Conservation (phyloP, 2,888 invertebrate species). For the Lampropteryx suffumata region DNA sequence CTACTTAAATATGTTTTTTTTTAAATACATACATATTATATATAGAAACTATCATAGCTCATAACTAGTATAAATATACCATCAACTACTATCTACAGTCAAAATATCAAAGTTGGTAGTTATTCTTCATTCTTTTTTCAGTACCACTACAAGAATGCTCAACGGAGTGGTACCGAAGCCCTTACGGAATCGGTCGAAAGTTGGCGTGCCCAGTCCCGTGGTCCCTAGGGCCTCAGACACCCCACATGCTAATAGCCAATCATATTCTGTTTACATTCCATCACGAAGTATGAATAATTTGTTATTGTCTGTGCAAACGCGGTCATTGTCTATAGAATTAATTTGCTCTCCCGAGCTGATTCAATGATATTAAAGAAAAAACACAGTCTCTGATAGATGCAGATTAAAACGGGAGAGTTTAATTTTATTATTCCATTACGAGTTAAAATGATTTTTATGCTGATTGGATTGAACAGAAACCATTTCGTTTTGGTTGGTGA, state of each 20-base stretch:
- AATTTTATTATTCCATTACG: conserved; percentile 57
- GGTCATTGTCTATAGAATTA: conserved; percentile 73
- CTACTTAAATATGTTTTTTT: too few species aligned
- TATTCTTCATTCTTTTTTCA: too few species aligned
- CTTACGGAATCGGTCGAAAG: conserved; percentile 2
- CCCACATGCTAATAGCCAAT: conserved; percentile 80
- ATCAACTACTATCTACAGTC: too few species aligned
- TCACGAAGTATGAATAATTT: conserved; percentile 81
- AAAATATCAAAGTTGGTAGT: too few species aligned
- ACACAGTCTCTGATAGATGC: conserved; percentile 46
- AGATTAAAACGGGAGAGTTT: conserved; percentile 67
- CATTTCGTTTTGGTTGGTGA: neutral
- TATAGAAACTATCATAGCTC: too few species aligned
- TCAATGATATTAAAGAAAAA: conserved; percentile 69
- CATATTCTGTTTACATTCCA: conserved; percentile 83
- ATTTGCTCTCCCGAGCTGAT: conserved; percentile 65
- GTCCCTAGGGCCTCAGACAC: conserved; percentile 60
- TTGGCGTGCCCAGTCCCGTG: conserved; percentile 38
- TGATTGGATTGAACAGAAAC: conserved; percentile 21
- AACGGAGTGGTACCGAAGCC: too few species aligned
- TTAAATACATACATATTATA: too few species aligned
- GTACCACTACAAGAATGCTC: too few species aligned
- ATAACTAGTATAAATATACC: too few species aligned
- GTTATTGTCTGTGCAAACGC: conserved; percentile 79
- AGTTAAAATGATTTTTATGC: conserved; percentile 45